phyloP scores from a whole-genome alignment of 2,888 invertebrate genomes.

The Choristoneura rosaceana region DNA sequence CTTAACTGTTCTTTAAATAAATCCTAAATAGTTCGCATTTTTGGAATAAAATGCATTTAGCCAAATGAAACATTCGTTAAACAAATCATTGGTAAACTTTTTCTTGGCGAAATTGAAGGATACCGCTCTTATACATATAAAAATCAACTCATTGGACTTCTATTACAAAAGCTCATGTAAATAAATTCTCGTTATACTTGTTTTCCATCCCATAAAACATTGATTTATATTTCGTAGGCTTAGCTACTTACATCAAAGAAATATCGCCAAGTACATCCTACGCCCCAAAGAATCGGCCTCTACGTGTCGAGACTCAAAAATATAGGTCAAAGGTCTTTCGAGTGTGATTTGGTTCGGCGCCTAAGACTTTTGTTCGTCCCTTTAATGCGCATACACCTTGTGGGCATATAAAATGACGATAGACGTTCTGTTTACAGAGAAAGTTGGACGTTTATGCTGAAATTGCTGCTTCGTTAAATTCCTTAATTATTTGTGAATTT shows the following conservation, averaged over 20 bases:
- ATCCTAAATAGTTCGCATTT: too few relatives aligned
- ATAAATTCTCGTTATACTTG: not conserved
- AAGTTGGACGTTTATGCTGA: too few relatives aligned
- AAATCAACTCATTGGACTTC: not conserved
- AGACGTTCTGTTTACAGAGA: too few relatives aligned
- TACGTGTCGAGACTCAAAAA: constrained; percentile 2
- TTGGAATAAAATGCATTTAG: too few relatives aligned
- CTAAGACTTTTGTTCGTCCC: not conserved
- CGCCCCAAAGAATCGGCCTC: not conserved
- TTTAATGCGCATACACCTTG: not conserved
- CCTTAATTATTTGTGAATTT: too few relatives aligned
- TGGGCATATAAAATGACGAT: not conserved
- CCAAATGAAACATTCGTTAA: too few relatives aligned
- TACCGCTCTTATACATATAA: too few relatives aligned
- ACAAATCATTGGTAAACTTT: too few relatives aligned
- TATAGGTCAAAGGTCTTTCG: constrained; percentile 8
- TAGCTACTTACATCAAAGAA: constrained; percentile 1
- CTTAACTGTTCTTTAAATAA: too few relatives aligned
- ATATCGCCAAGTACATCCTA: not conserved
- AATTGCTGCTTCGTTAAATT: too few relatives aligned
- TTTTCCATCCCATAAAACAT: constrained; percentile 4
- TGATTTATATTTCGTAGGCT: not conserved
- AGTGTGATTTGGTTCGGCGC: not conserved
- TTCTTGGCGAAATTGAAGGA: too few relatives aligned
- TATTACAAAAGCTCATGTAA: not conserved